phyloP scores from a whole-genome alignment of 2,113 vertebrate genomes.

The Archocentrus centrarchus region DNA sequence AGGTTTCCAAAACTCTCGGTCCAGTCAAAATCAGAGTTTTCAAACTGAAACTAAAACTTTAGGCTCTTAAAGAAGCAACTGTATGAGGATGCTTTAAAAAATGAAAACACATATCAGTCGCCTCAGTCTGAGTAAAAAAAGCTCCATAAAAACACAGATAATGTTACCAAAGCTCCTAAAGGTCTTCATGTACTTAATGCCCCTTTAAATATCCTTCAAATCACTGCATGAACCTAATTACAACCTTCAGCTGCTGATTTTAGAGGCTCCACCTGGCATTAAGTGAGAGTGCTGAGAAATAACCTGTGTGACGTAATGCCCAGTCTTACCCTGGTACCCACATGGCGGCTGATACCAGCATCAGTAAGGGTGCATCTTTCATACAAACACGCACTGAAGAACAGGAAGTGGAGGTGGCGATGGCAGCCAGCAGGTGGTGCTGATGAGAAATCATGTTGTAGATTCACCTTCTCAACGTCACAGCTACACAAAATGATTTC shows the following conservation, averaged over 20 bases:
- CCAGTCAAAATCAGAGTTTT: background rate
- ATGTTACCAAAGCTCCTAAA: slow-evolving; percentile 5
- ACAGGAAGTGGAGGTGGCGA: slow-evolving; percentile 20
- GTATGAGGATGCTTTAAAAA: background rate
- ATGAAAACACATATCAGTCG: background rate
- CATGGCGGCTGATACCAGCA: background rate
- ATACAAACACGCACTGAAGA: slow-evolving; percentile 15
- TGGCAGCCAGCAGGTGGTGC: slow-evolving; percentile 44
- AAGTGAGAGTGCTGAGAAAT: background rate
- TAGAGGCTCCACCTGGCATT: background rate
- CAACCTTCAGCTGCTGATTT: background rate
- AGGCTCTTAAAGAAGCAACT: background rate
- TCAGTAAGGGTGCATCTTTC: slow-evolving; percentile 16
- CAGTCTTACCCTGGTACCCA: slow-evolving; percentile 9
- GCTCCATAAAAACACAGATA: background rate
- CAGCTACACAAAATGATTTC: slow-evolving; percentile 74
- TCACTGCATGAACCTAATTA: background rate
- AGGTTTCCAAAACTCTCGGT: background rate
- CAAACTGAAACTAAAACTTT: background rate
- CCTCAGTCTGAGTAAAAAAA: background rate
- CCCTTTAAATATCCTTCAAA: background rate
- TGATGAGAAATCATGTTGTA: slow-evolving; percentile 71
- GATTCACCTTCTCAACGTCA: slow-evolving; percentile 83
- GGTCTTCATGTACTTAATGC: slow-evolving; percentile 1
- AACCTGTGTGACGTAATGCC: slow-evolving; percentile 25